Evolutionary conservation across 2,888 invertebrate genomes (phyloP).

Genomic region (Drosophila glabriapex): DNA sequence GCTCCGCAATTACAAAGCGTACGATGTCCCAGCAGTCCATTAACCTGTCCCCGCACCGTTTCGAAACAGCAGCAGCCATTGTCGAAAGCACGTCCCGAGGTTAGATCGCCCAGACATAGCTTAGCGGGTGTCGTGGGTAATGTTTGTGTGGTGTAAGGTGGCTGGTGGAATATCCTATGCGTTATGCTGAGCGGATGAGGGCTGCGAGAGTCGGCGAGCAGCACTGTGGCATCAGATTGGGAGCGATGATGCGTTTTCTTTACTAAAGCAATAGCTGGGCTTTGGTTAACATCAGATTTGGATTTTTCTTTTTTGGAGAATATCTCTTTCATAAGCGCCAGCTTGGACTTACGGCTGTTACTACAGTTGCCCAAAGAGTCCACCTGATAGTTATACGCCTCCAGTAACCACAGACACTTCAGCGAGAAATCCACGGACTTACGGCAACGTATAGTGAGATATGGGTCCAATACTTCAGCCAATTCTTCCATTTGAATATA

Average conservation of each 20-base stretch:
- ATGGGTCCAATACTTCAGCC: slow-evolving; percentile 96
- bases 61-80: slow-evolving; percentile 97
- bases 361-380: slow-evolving; percentile 77
- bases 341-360: slow-evolving; percentile 83
- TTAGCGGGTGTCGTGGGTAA: slow-evolving; percentile 86
- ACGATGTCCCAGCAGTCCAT: slow-evolving; percentile 91
- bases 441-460: slow-evolving; percentile 94
- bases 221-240: slow-evolving; percentile 91
- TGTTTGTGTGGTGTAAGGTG: slow-evolving; percentile 82
- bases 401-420: slow-evolving; percentile 97
- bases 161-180: slow-evolving; percentile 82
- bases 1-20: slow-evolving; percentile 93
- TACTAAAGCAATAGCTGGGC: slow-evolving; percentile 69
- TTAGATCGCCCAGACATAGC: slow-evolving; percentile 94
- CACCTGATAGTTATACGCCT: slow-evolving; percentile 90
- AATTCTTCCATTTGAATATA: slow-evolving; percentile 99
- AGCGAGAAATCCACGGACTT: slow-evolving; percentile 98
- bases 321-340: slow-evolving; percentile 85
- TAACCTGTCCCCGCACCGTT: slow-evolving; percentile 90
- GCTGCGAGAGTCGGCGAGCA: slow-evolving; percentile 85
- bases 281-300: slow-evolving; percentile 21
- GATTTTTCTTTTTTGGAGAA: slow-evolving; percentile 84
- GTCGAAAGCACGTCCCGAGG: slow-evolving; percentile 98
- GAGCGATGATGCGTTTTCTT: slow-evolving; percentile 94
- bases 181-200: slow-evolving; percentile 74